A percentile compares a stretch with the other conserved stretches of the same genome.
These are phyloP conservation scores for Pampus argenteus DNA, from an alignment of 2,797 vertebrate species.

Conservation along the genomic window DNA sequence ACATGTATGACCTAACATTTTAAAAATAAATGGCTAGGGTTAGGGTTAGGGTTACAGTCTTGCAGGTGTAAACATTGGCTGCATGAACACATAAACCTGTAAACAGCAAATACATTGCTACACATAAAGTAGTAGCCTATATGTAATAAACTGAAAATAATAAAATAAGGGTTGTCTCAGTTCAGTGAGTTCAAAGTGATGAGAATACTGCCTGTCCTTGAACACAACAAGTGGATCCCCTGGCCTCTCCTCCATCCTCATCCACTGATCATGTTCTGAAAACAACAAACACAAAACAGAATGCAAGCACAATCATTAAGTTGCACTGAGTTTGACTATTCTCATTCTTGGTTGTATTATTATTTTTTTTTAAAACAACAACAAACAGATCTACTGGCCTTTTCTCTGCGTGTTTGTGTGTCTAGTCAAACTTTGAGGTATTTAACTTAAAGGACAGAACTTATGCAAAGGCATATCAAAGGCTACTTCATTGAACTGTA, in stretches of 20 bases:
- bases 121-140: conserved; percentile 3
- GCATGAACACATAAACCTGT: conserved; percentile 10
- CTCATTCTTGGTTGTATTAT: too few species aligned
- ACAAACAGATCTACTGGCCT: too few species aligned
- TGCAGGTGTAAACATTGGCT: not conserved
- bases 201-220: not conserved
- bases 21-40: not conserved
- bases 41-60: too few species aligned
- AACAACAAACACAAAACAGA: not conserved
- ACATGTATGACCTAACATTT: conserved; percentile 6
- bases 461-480: too few species aligned
- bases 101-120: not conserved
- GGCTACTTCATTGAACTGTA: too few species aligned
- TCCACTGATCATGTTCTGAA: conserved; percentile 1
- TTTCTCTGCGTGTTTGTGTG: too few species aligned
- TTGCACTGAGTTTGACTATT: too few species aligned
- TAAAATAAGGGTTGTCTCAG: not conserved
- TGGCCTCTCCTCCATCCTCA: not conserved
- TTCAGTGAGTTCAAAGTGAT: not conserved
- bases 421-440: too few species aligned
- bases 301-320: not conserved
- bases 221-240: not conserved
- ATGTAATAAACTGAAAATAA: conserved; percentile 14
- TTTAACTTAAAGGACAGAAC: too few species aligned
- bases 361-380: too few species aligned